Evolutionary conservation across 2,113 vertebrate species (phyloP), one percentile per base, ranked within the genome.

Genomic region (Hippocampus mohnikei): DNA sequence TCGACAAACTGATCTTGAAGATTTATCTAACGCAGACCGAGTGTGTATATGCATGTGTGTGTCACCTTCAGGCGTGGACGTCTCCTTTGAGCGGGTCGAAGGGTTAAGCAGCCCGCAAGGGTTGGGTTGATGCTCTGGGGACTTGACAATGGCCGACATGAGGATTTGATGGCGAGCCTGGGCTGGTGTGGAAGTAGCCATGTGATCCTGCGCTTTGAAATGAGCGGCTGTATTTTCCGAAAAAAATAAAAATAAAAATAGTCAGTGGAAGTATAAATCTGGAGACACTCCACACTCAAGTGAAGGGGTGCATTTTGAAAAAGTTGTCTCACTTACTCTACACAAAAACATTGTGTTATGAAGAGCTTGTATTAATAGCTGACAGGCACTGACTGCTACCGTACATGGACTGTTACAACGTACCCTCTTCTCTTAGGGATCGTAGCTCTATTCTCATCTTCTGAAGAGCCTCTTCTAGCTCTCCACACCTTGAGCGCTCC

Each of bases 371-470:
- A 61, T 61, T 1, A 61, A 37, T 61, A 37, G 25, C 37, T 23
- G 4, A 52, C 20, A 50, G 37, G 48, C 20, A 72, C 10, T 69
- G 56, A 61, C 16, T 23, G 16, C 59, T 3, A 46, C 12, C 8
- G 1, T 12, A 64, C 11, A 46, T 16, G 69, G 25, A 18, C 29
- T 9, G 42, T 13, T 23, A n/a, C 4, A 20, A 70, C 75, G 7
- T 92, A 98, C 97, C 97, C 91, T 98, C 97, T 87, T 98, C 97
- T 81, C 97, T 92, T 70, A 97, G 93, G 6, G 95, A 95, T 63
- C 96, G 93, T 73, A 99, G 94, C 79, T 99, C 97, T 67, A 98
- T 95, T 87, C 96, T 95, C 84, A 97, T 98, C 92, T 99, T 99
- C 91, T 98, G 97, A 77, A 99, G 92, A 74, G 95, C 96, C 67